Evolutionary conservation across 2,113 vertebrate genomes (phyloP), one percentile per base, ranked within the genome.

Genomic region (Anser brachyrhynchus): DNA sequence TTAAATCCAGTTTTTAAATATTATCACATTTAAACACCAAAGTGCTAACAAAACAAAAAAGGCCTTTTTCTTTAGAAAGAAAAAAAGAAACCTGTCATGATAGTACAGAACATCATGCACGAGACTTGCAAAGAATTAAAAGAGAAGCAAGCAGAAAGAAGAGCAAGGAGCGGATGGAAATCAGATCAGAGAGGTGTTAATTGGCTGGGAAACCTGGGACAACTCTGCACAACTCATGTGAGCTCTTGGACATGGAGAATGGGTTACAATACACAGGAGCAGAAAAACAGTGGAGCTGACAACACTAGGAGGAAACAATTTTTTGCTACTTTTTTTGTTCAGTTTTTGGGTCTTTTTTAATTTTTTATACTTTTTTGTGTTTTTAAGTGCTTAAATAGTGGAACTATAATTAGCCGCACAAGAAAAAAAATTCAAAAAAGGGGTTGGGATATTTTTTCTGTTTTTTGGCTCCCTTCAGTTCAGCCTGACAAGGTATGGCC

Each of bases 361-460:
- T 71, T 98, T 97, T 98, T 95, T 95, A 95, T 92, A 88, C 72
- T 92, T 97, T 98, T 97, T 97, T 97, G 83, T 97, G 96, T 96
- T 94, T 98, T 97, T 97, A 97, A 98, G 96, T 98, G 96, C 93
- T 98, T 95, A 97, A 98, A 97, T 98, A 95, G 92, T 97, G 96
- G 96, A 97, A 97, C 97, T 97, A 97, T 85, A 96, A 98, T 98
- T 97, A 98, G 98, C 96, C 95, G 94, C 97, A 97, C 94, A 85
- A 98, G 94, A 79, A 81, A 76, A 88, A 88, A 92, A 94, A 92
- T 72, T 92, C 21, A 79, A 64, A 89, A 89, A 89, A 62, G 72
- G 58, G 76, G 94, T 95, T 85, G 84, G 96, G 80, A 78, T 61
- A 55, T 78, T 85, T 83, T 46, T 57, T 20, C 8, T 41, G 16